Evolutionary conservation across 2,797 vertebrate genomes (phyloP).

Genomic region (Pelobates cultripes): DNA sequence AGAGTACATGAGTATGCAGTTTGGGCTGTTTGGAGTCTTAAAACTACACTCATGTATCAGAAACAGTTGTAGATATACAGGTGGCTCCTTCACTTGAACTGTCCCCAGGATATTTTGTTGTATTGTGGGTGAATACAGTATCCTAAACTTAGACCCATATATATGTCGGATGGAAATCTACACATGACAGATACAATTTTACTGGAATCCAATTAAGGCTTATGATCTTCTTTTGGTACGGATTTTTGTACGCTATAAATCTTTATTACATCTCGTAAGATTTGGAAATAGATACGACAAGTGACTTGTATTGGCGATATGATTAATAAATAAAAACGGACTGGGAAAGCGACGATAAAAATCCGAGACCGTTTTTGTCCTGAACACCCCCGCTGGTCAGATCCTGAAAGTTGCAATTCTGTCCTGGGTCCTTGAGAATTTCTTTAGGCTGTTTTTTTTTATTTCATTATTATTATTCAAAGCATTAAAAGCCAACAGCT

Average conservation of each 20-base stretch:
- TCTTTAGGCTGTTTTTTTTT: conserved; percentile 35
- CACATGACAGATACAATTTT: no score
- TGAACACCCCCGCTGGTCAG: conserved; percentile 37
- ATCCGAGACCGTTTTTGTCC: conserved; percentile 27
- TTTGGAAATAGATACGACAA: background rate
- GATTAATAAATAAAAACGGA: conserved; percentile 1
- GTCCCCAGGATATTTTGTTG: no score
- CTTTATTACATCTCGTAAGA: background rate
- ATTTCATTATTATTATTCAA: conserved; percentile 51
- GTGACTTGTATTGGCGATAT: background rate
- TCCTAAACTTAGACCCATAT: no score
- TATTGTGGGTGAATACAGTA: no score
- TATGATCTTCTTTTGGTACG: no score
- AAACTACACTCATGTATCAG: no score
- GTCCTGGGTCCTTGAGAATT: conserved; percentile 47
- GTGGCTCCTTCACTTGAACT: no score
- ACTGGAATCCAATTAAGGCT: no score
- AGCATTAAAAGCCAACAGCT: conserved; percentile 51
- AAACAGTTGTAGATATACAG: no score
- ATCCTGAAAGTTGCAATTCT: conserved; percentile 49
- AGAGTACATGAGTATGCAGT: no score
- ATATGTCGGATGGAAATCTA: no score
- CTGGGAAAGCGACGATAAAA: conserved; percentile 26
- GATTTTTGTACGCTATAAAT: background rate
- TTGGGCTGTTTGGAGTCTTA: no score